Conservation (phyloP, 2,113 vertebrate genomes). For the Serinus canaria region DNA sequence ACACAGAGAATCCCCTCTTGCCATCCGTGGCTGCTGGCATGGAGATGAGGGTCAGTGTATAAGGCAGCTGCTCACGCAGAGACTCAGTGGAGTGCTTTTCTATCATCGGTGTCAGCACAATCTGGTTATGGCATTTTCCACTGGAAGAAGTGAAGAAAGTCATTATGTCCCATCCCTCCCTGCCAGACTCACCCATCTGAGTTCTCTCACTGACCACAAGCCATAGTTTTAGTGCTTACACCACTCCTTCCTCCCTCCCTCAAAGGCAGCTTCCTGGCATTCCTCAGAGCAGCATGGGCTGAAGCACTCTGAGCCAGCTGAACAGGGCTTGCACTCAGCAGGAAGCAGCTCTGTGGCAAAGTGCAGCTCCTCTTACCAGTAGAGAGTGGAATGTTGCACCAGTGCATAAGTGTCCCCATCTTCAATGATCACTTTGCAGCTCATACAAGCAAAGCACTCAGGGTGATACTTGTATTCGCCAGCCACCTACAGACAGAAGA, state of each 20-base stretch:
- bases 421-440: constrained; percentile 94
- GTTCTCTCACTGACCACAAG: not conserved
- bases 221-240: not conserved
- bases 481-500: constrained; percentile 84
- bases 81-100: constrained; percentile 88
- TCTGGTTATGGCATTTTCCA: constrained; percentile 93
- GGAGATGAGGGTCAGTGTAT: constrained; percentile 91
- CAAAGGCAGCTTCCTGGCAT: not conserved
- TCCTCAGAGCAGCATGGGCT: not conserved
- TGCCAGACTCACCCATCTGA: not conserved
- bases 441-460: constrained; percentile 94
- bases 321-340: not conserved
- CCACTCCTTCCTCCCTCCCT: not conserved
- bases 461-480: constrained; percentile 97
- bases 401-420: constrained; percentile 92
- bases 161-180: not conserved
- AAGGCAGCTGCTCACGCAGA: constrained; percentile 85
- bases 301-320: not conserved
- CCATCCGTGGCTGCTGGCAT: constrained; percentile 90
- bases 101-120: constrained; percentile 90
- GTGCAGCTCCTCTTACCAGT: constrained; percentile 80
- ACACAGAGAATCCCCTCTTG: constrained; percentile 88
- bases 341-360: not conserved
- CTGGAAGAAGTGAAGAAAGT: constrained; percentile 63
- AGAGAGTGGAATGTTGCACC: constrained; percentile 89